Base-by-base conservation (phyloP, 2,888 invertebrate genomes). In the Heliconius ismenius region DNA sequence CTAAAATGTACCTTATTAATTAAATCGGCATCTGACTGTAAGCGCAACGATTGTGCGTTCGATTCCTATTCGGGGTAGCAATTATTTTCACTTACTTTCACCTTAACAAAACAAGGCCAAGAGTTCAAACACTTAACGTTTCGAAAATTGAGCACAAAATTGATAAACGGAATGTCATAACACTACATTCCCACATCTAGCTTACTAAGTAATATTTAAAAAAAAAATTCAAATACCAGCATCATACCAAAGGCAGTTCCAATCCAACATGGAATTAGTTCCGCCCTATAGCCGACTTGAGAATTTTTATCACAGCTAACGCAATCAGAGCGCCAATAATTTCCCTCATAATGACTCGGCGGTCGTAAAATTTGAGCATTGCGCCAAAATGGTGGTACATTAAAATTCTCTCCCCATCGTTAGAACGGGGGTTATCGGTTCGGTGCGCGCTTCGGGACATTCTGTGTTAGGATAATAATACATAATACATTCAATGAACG, bases 321-420 rank as follows among this genome's bases (percentile, higher is more conserved):
- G 93, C 93, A 94, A 93, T 94, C 93, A 94, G 92, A 92, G 92
- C 91, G 91, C 93, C 93, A 92, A 93, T 93, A 93, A 94, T 94
- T 93, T 93, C 93, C 91, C 91, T 94, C 93, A 93, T 94, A 93
- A 94, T 93, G 93, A 94, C 93, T 90, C 84, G 86, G 88, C 83
- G 92, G 90, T 92, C 93, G 91, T 94, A 93, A 94, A 94, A 93
- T 93, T 93, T 93, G 92, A 93, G 93, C 93, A 92, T 92, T 93
- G 93, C 92, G 93, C 93, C 92, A 92, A 93, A 93, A 94, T 93
- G 93, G 93, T 92, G 92, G 92, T 89, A 92, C 93, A 93, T 94
- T 94, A 94, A 94, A 94, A 94, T 94, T 93, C 93, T 90, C 93
- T 90, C 93, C 92, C 93, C 89, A 90, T 91, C 93, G 93, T 94